Conservation (phyloP, 2,888 invertebrate genomes). For the Cerceris rybyensis region DNA sequence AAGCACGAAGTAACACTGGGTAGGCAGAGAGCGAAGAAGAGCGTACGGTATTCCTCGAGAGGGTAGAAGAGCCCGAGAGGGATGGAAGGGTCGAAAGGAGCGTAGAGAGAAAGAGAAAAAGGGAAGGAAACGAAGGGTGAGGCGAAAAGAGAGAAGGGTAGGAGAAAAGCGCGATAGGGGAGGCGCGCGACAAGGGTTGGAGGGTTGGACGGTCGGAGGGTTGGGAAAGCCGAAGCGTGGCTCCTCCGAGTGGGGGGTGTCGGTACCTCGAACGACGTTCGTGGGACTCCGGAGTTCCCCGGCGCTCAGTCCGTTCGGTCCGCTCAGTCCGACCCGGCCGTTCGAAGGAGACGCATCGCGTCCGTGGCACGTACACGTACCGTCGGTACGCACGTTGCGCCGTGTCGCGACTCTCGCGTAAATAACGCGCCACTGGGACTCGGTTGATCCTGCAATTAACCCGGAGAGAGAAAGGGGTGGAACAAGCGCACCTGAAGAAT, state of each 20-base stretch:
- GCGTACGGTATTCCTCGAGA: slow-evolving; percentile 23
- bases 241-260: slow-evolving; percentile 76
- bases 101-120: slow-evolving; percentile 5
- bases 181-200: not conserved
- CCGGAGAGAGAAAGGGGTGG: not conserved
- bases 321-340: slow-evolving; percentile 81
- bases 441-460: not conserved
- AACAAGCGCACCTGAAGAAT: not conserved
- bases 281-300: slow-evolving; percentile 68
- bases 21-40: not conserved
- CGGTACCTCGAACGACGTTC: slow-evolving; percentile 75
- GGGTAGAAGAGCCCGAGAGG: slow-evolving; percentile 23
- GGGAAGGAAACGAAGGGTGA: slow-evolving; percentile 4
- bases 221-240: slow-evolving; percentile 74
- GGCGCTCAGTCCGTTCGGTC: slow-evolving; percentile 80
- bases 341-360: slow-evolving; percentile 75
- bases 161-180: not conserved
- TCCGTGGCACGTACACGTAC: slow-evolving; percentile 54
- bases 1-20: slow-evolving; percentile 5
- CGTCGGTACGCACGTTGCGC: slow-evolving; percentile 59
- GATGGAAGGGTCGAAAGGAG: slow-evolving; percentile 4
- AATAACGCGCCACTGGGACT: slow-evolving; percentile 2
- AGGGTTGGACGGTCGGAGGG: slow-evolving; percentile 37
- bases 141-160: slow-evolving; percentile 14
- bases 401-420: slow-evolving; percentile 26